phyloP scores from a whole-genome alignment of 1,140 invertebrate species.

The Halesus radiatus region DNA sequence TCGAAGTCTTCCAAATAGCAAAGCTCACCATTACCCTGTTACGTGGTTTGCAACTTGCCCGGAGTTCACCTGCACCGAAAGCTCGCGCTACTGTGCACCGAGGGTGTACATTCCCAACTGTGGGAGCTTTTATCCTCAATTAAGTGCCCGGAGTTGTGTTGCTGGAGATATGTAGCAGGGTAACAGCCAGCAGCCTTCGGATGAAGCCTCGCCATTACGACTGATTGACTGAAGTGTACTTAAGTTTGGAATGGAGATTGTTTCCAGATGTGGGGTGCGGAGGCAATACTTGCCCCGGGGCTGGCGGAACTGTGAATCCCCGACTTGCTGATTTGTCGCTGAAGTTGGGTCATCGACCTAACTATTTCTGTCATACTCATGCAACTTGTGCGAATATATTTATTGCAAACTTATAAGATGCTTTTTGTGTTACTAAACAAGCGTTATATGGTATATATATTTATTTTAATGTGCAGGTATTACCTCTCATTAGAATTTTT shows the following conservation, averaged over 20 bases:
- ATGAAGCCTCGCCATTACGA: slow-evolving; percentile 45
- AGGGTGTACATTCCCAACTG: not conserved
- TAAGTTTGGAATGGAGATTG: slow-evolving; percentile 35
- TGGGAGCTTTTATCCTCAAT: slow-evolving; percentile 52
- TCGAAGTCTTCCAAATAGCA: not conserved
- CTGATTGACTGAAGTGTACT: slow-evolving; percentile 51
- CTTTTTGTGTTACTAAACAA: too few species aligned
- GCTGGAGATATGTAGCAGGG: slow-evolving; percentile 1
- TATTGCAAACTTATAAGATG: too few species aligned
- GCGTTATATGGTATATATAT: too few species aligned
- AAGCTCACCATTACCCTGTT: slow-evolving; percentile 15
- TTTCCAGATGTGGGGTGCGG: not conserved
- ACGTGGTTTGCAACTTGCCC: slow-evolving; percentile 6
- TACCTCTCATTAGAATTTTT: too few species aligned
- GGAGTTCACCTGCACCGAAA: slow-evolving; percentile 16
- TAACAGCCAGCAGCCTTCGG: not conserved
- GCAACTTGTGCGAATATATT: too few species aligned
- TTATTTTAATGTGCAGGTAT: too few species aligned
- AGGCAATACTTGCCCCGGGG: too few species aligned
- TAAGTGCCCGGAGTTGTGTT: slow-evolving; percentile 34
- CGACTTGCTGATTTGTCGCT: too few species aligned
- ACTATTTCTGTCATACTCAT: too few species aligned
- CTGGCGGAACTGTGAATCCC: too few species aligned
- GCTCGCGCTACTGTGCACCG: not conserved
- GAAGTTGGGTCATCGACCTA: too few species aligned